These are phyloP conservation scores for Hartigia nigra DNA, from an alignment of 2,888 invertebrate species.

Conservation along the genomic window DNA sequence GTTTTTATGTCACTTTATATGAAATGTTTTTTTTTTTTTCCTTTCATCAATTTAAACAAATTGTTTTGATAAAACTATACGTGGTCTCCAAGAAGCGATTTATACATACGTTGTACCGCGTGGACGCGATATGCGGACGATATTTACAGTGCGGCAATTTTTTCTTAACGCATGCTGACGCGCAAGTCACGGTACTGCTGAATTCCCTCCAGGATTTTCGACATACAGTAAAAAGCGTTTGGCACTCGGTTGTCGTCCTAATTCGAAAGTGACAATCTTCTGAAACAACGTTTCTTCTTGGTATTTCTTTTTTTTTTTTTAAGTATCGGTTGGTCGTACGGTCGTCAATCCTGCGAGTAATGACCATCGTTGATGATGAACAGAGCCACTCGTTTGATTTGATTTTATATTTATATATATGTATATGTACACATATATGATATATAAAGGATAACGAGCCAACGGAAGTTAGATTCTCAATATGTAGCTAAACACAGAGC, in stretches of 20 bases:
- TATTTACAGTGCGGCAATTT: background rate
- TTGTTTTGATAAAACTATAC: background rate
- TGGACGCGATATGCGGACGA: background rate
- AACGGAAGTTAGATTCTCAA: background rate
- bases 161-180: background rate
- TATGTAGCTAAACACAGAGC: background rate
- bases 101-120: background rate
- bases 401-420: background rate
- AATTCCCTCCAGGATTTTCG: background rate
- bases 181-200: background rate
- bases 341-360: background rate
- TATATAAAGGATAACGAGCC: background rate
- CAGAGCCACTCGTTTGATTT: background rate
- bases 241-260: background rate
- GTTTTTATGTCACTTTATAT: constrained; percentile 39
- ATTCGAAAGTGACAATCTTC: background rate
- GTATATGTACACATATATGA: background rate
- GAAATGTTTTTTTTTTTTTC: constrained; percentile 28
- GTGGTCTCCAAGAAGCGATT: background rate
- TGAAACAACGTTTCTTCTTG: background rate
- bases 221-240: background rate
- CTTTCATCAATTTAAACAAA: background rate
- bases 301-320: background rate
- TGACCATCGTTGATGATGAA: background rate
- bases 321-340: background rate